Percentiles rank a stretch among this genome's conserved stretches.
phyloP scores from a whole-genome alignment of 2,888 invertebrate genomes.

The Agriopis marginaria region DNA sequence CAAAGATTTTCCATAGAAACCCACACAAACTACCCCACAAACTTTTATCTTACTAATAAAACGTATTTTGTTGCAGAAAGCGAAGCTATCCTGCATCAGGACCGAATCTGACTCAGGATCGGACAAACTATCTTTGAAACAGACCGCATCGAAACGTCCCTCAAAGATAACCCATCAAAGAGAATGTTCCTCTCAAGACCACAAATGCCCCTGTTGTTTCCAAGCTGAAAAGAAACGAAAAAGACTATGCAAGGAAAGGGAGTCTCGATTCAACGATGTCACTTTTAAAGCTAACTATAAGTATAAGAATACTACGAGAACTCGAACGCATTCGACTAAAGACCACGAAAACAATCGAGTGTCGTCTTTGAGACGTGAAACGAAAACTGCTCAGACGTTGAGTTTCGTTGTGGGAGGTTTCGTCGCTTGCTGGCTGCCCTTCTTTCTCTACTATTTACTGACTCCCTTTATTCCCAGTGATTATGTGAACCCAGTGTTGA shows the following conservation, averaged over 20 bases:
- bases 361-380: constrained; percentile 91
- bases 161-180: constrained; percentile 72
- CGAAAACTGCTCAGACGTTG: constrained; percentile 95
- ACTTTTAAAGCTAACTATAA: constrained; percentile 79
- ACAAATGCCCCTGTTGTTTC: constrained; percentile 80
- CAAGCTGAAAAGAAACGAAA: constrained; percentile 57
- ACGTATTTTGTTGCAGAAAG: constrained; percentile 70
- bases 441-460: constrained; percentile 93
- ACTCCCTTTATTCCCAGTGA: constrained; percentile 91
- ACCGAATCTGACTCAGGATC: constrained; percentile 81
- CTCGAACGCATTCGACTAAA: constrained; percentile 83
- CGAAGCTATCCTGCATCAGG: constrained; percentile 77
- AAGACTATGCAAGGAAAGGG: constrained; percentile 64
- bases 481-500: constrained; percentile 87
- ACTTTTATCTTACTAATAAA: constrained; percentile 13
- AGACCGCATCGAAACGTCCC: constrained; percentile 72
- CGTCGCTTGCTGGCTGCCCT: constrained; percentile 95
- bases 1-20: too few species aligned
- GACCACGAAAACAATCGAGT: constrained; percentile 88
- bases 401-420: constrained; percentile 96
- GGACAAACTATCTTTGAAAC: constrained; percentile 75
- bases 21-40: too few species aligned
- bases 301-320: constrained; percentile 73
- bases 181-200: constrained; percentile 73
- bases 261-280: constrained; percentile 73